Evolutionary conservation across 2,113 vertebrate species (phyloP).

Genomic region (Poeciliopsis retropinna): DNA sequence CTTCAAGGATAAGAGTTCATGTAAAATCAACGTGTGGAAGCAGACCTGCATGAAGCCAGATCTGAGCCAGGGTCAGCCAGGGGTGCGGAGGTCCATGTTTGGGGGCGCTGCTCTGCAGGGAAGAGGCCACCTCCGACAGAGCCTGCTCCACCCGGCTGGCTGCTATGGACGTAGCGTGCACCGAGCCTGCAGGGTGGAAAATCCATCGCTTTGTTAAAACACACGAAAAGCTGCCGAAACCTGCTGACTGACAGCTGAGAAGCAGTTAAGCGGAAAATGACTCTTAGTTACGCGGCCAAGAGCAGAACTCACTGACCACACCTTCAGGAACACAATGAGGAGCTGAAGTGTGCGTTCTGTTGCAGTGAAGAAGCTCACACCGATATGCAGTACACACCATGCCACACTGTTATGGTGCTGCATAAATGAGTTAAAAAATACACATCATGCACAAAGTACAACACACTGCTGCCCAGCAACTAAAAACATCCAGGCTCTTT

Average conservation of each 20-base stretch:
- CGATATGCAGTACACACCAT: constrained; percentile 29
- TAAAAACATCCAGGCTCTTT: constrained; percentile 1
- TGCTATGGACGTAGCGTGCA: constrained; percentile 96
- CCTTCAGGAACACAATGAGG: not conserved
- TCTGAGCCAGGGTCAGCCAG: constrained; percentile 99
- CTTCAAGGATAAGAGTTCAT: not conserved
- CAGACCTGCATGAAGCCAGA: constrained; percentile 98
- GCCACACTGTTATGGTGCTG: constrained; percentile 50
- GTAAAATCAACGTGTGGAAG: not conserved
- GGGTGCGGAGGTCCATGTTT: constrained; percentile 96
- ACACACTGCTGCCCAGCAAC: constrained; percentile 48
- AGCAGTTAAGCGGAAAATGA: constrained; percentile 21
- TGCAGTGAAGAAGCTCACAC: constrained; percentile 23
- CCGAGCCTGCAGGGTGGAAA: constrained; percentile 84
- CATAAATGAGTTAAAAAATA: constrained; percentile 35
- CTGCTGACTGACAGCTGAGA: not conserved
- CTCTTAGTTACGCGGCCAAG: not conserved
- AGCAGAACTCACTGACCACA: constrained; percentile 21
- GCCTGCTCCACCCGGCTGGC: constrained; percentile 98
- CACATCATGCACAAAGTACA: constrained; percentile 51
- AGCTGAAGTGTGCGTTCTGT: constrained; percentile 22
- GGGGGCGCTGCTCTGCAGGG: constrained; percentile 95
- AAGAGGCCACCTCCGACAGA: constrained; percentile 94
- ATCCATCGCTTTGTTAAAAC: constrained; percentile 1
- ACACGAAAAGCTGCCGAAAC: not conserved